Evolutionary conservation across 2,888 invertebrate genomes (phyloP).

Genomic region (Nomada ruficornis): DNA sequence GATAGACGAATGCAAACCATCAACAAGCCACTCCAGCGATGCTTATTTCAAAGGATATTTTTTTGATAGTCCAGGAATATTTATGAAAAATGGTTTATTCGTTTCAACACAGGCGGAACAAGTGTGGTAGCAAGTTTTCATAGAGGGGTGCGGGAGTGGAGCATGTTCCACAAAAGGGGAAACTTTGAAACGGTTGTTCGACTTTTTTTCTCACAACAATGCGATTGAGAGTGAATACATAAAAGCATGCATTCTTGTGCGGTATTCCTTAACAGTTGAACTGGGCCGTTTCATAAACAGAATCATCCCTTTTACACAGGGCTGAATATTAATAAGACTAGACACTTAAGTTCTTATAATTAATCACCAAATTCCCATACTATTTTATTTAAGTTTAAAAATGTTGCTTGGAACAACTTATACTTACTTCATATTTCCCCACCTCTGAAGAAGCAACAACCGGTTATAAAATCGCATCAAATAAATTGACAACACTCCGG

Average conservation of each 20-base stretch:
- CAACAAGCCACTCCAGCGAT: slow-evolving; percentile 19
- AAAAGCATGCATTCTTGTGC: neutral
- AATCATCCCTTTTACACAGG: neutral
- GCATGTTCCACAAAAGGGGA: neutral
- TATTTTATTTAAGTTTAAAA: no score
- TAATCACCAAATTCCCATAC: no score
- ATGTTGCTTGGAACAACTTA: no score
- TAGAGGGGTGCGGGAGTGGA: neutral
- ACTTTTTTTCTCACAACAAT: slow-evolving; percentile 2
- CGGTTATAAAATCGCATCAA: no score
- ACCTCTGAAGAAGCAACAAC: no score
- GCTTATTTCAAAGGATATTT: slow-evolving; percentile 44
- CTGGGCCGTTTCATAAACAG: no score
- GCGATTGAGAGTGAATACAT: slow-evolving; percentile 4
- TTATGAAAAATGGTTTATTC: slow-evolving; percentile 24
- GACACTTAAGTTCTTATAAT: slow-evolving; percentile 7
- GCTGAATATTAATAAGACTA: neutral
- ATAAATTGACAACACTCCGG: no score
- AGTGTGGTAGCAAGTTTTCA: slow-evolving; percentile 21
- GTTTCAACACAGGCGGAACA: slow-evolving; percentile 15
- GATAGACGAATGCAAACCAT: slow-evolving; percentile 29
- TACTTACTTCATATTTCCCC: no score
- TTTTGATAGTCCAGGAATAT: slow-evolving; percentile 38
- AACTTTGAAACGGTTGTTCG: slow-evolving; percentile 28
- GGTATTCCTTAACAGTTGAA: no score